Percentiles rank a stretch among this genome's conserved stretches.
These are phyloP conservation scores for Sebastes hopkinsi DNA, from an alignment of 2,797 vertebrate genomes.

Conservation along the genomic window DNA sequence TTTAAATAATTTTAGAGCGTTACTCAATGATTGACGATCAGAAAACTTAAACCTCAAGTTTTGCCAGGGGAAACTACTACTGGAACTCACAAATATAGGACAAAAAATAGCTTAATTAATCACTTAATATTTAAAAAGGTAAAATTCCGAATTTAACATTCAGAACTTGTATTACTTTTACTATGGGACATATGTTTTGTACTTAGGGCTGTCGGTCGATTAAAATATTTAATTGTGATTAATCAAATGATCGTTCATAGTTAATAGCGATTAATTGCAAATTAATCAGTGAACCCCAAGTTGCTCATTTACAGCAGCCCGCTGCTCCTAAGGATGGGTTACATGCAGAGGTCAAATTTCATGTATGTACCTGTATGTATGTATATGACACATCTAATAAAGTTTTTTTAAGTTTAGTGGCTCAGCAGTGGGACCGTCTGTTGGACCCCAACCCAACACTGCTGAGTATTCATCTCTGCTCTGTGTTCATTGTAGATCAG, in stretches of 20 bases:
- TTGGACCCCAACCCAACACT: neutral
- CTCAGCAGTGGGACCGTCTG: neutral
- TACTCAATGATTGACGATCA: neutral
- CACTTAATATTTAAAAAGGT: neutral
- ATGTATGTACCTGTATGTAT: too few relatives aligned
- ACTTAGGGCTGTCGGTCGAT: too few relatives aligned
- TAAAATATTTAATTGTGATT: too few relatives aligned
- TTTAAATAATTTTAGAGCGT: neutral
- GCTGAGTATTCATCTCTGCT: neutral
- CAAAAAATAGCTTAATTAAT: neutral
- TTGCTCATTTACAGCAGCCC: too few relatives aligned
- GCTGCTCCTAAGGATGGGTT: too few relatives aligned
- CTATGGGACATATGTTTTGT: neutral
- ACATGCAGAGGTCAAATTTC: too few relatives aligned
- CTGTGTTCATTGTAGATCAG: slow-evolving; percentile 78
- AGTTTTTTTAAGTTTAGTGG: neutral
- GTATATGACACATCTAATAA: too few relatives aligned
- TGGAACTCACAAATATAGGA: neutral
- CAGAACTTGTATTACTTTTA: neutral
- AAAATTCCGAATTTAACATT: neutral
- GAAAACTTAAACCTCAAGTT: neutral
- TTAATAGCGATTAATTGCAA: too few relatives aligned
- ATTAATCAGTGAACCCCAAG: too few relatives aligned
- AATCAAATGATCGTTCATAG: too few relatives aligned
- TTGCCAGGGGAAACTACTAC: neutral